phyloP scores from a whole-genome alignment of 2,888 invertebrate genomes.

The Macrophya annulata region DNA sequence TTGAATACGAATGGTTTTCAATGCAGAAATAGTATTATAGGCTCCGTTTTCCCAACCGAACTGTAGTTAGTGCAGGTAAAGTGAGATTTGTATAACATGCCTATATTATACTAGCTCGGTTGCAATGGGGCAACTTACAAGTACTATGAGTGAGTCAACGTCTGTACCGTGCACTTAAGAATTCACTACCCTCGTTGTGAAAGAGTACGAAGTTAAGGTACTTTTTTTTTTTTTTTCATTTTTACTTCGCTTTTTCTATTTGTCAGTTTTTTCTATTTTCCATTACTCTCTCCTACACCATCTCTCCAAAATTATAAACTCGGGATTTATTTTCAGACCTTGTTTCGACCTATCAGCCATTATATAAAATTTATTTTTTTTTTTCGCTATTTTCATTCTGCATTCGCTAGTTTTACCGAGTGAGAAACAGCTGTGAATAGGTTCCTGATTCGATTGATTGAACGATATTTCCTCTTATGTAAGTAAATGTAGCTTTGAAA shows the following conservation, averaged over 20 bases:
- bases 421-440: neutral
- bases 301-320: neutral
- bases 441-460: neutral
- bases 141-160: slow-evolving; percentile 40
- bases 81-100: slow-evolving; percentile 25
- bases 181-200: slow-evolving; percentile 36
- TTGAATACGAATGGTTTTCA: slow-evolving; percentile 31
- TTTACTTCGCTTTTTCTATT: slow-evolving; percentile 32
- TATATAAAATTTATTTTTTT: neutral
- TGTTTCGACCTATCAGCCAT: neutral
- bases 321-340: neutral
- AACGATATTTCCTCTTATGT: neutral
- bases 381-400: neutral
- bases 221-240: slow-evolving; percentile 6
- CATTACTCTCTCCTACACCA: neutral
- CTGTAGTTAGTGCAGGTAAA: slow-evolving; percentile 26
- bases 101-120: slow-evolving; percentile 7
- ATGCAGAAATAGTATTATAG: slow-evolving; percentile 17
- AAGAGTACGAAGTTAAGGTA: slow-evolving; percentile 20
- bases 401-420: neutral
- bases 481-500: neutral
- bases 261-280: slow-evolving; percentile 11
- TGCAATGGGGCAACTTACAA: slow-evolving; percentile 25
- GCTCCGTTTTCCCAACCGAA: slow-evolving; percentile 9
- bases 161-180: slow-evolving; percentile 31